These are phyloP conservation scores for Elymnias hypermnestra DNA, from an alignment of 1,140 invertebrate genomes.

Conservation along the genomic window DNA sequence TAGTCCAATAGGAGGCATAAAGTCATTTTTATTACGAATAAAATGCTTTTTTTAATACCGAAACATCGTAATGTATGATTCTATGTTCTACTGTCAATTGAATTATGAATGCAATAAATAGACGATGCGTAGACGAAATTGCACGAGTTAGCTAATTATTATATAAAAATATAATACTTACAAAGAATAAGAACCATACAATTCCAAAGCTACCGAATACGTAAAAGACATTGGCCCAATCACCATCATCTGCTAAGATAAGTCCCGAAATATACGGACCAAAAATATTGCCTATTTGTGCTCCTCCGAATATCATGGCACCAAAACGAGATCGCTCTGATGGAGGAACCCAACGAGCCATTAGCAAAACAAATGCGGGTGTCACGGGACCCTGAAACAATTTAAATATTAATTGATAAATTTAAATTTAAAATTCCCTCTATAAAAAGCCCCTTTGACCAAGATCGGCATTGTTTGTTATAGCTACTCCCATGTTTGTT, in stretches of 20 bases:
- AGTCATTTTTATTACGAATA: too few species aligned
- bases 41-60: too few species aligned
- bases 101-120: too few species aligned
- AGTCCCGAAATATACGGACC: conserved; percentile 83
- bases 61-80: too few species aligned
- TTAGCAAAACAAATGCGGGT: conserved; percentile 82
- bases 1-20: too few species aligned
- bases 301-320: conserved; percentile 83
- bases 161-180: conserved; percentile 47
- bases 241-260: conserved; percentile 78
- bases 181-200: conserved; percentile 84
- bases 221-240: conserved; percentile 88
- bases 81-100: too few species aligned
- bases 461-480: too few species aligned
- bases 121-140: too few species aligned
- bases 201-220: conserved; percentile 86
- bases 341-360: conserved; percentile 85
- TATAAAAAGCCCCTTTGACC: background rate
- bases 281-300: conserved; percentile 84
- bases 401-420: conserved; percentile 1
- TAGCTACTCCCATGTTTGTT: too few species aligned
- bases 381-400: conserved; percentile 79
- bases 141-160: too few species aligned
- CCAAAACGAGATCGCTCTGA: conserved; percentile 83
- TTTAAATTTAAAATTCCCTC: background rate